Percentiles rank a stretch among this genome's conserved stretches.
These are phyloP conservation scores for Haliaeetus leucogaster DNA, from an alignment of 2,113 vertebrate species.

Conservation along the genomic window DNA sequence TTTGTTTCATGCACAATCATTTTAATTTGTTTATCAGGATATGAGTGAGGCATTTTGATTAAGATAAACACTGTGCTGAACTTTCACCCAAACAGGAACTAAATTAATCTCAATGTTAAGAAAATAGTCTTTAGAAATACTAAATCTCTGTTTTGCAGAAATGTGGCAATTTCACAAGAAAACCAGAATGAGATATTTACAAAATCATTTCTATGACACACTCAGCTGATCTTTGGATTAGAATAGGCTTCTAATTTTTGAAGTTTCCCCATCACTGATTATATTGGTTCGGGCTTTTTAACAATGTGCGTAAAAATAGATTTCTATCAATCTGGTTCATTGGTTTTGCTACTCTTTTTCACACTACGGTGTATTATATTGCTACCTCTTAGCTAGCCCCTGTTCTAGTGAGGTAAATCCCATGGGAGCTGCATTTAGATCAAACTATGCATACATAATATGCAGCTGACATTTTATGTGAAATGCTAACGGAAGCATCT, in stretches of 20 bases:
- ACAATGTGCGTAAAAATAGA: not conserved
- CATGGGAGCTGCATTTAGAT: not conserved
- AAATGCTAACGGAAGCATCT: not conserved
- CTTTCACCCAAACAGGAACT: not conserved
- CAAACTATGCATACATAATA: not conserved
- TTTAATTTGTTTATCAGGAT: constrained; percentile 28
- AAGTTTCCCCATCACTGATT: not conserved
- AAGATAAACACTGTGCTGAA: constrained; percentile 2
- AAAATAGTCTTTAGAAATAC: not conserved
- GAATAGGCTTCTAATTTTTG: not conserved
- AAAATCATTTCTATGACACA: not conserved
- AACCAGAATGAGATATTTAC: not conserved
- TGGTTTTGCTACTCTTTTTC: not conserved
- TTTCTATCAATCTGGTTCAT: not conserved
- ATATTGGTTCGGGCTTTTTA: not conserved
- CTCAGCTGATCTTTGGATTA: not conserved
- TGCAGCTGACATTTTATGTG: not conserved
- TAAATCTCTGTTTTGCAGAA: not conserved
- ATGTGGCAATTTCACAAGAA: not conserved
- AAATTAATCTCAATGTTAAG: not conserved
- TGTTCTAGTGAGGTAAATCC: not conserved
- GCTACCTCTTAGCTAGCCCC: not conserved
- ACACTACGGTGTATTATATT: not conserved
- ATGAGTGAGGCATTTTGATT: not conserved
- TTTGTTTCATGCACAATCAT: constrained; percentile 5